Evolutionary conservation across 2,113 vertebrate genomes (phyloP).

Genomic region (Bos indicus): DNA sequence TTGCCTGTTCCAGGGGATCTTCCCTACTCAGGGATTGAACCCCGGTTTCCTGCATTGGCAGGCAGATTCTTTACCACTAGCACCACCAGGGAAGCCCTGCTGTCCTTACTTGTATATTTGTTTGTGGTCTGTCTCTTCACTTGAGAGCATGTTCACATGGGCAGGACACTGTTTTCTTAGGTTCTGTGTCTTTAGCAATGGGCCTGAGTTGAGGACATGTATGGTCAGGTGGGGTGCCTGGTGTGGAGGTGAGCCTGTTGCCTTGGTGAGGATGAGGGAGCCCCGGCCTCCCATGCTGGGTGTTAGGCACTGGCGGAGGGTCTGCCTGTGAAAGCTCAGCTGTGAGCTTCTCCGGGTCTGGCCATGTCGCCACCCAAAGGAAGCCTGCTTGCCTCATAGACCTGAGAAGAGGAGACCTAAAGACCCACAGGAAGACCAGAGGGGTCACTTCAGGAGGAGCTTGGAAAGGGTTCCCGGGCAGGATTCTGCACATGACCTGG

Average conservation of each 20-base stretch:
- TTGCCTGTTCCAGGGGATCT: not conserved
- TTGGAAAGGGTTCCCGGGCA: not conserved
- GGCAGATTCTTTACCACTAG: not conserved
- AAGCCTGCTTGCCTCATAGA: accelerated
- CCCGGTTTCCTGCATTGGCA: not conserved
- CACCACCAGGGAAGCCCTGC: not conserved
- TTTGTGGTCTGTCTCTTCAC: not conserved
- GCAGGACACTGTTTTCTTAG: not conserved
- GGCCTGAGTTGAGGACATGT: not conserved
- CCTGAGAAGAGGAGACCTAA: not conserved
- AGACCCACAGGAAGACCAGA: not conserved
- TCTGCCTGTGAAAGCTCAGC: not conserved
- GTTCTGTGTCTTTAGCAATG: not conserved
- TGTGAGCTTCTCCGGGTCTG: not conserved
- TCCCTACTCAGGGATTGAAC: not conserved
- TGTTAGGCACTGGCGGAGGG: not conserved
- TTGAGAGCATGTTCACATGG: accelerated
- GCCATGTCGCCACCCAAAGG: not conserved
- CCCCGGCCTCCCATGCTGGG: accelerated
- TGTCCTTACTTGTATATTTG: accelerated
- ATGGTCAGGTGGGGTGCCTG: too few relatives aligned
- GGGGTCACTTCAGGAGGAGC: not conserved
- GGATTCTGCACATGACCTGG: accelerated
- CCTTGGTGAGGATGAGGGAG: not conserved
- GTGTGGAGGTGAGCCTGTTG: not conserved